Evolutionary conservation across 2,888 invertebrate genomes (phyloP).

Genomic region (Sphecodes monilicornis): DNA sequence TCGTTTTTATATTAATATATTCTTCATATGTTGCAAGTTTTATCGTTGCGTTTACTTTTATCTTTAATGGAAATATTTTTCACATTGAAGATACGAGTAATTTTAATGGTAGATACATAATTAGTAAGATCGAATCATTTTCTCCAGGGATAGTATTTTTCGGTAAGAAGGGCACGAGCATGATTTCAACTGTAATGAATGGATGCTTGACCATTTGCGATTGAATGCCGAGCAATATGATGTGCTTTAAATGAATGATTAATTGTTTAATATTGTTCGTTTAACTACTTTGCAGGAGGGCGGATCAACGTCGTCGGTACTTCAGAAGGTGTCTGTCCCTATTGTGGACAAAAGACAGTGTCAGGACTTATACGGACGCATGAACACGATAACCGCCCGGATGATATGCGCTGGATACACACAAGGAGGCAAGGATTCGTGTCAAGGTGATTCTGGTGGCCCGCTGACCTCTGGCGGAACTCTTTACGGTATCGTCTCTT

Average conservation of each 20-base stretch:
- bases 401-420: conserved; percentile 88
- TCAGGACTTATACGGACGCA: conserved; percentile 81
- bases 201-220: background rate
- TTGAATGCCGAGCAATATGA: background rate
- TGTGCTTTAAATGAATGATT: background rate
- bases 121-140: background rate
- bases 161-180: background rate
- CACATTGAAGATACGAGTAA: background rate
- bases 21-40: too few relatives aligned
- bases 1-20: too few relatives aligned
- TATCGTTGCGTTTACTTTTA: too few relatives aligned
- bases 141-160: too few relatives aligned
- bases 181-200: background rate
- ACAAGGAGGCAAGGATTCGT: conserved; percentile 86
- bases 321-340: conserved; percentile 85
- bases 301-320: conserved; percentile 78
- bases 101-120: background rate
- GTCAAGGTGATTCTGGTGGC: conserved; percentile 87
- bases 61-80: too few relatives aligned
- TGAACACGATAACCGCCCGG: conserved; percentile 84
- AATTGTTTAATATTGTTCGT: background rate
- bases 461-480: conserved; percentile 84
- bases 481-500: conserved; percentile 86
- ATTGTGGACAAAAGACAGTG: conserved; percentile 84
- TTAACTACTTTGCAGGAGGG: conserved; percentile 61